Conservation (phyloP, 2,113 vertebrate genomes). For the Salvator merianae region DNA sequence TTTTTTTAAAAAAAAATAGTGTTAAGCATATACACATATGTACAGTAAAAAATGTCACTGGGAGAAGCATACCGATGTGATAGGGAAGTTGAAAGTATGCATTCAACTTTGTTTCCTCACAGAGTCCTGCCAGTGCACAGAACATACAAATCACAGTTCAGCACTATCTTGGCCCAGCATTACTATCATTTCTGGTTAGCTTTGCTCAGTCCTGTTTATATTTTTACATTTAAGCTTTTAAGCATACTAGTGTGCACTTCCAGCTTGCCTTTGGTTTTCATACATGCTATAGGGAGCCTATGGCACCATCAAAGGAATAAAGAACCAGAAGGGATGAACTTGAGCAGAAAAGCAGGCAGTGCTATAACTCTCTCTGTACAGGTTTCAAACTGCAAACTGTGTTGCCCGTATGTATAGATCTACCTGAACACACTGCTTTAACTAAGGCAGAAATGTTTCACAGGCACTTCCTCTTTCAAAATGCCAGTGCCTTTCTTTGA, state of each 20-base stretch:
- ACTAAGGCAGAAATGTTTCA: background rate
- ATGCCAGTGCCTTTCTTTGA: background rate
- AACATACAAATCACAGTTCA: too few relatives aligned
- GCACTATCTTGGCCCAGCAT: too few relatives aligned
- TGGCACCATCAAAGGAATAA: background rate
- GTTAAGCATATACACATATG: too few relatives aligned
- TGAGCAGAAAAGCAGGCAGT: background rate
- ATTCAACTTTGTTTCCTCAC: too few relatives aligned
- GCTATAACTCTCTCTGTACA: too few relatives aligned
- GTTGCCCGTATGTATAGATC: constrained; percentile 20
- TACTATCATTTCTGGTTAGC: too few relatives aligned
- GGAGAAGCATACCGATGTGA: too few relatives aligned
- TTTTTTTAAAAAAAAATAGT: too few relatives aligned
- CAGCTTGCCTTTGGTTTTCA: background rate
- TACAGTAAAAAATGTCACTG: too few relatives aligned
- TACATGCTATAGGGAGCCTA: accelerated
- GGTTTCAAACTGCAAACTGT: too few relatives aligned
- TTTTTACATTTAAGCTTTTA: background rate
- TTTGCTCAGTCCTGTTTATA: background rate
- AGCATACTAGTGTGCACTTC: background rate
- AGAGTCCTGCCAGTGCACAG: too few relatives aligned
- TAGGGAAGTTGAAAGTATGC: too few relatives aligned
- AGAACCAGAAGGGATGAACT: background rate
- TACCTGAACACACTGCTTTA: background rate
- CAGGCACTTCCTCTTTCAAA: background rate